Base-by-base conservation (phyloP, 2,888 invertebrate species). In the Creontiades dilutus region DNA sequence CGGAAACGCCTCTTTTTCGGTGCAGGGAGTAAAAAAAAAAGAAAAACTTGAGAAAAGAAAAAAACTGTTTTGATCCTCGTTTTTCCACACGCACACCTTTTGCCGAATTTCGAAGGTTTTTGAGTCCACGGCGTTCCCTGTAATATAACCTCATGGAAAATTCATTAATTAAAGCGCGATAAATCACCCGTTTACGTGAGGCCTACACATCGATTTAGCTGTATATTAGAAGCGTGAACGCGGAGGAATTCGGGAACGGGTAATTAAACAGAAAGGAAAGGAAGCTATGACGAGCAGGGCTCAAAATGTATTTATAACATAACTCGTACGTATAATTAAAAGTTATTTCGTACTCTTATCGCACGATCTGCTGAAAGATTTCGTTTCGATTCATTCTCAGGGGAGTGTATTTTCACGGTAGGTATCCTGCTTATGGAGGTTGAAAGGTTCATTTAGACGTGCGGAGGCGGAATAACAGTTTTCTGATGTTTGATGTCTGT, bases 151-250 rank as follows among this genome's bases (percentile, higher is more conserved):
- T 82, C 52, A 52, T 27, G 27, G 82, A 52, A 82, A 82, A 82
- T 48, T 82, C 82, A 52, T 82, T 82, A 82, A 82, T 82, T 82
- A 82, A 82, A 23, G 52, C 48, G 82, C 52, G 27, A 82, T 82
- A 82, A 82, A 82, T 82, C 82, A 82, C 82, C 82, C n/a, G 48
- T 52, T 82, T 82, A 68, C 23, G 68, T 68, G 47, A 52, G 82
- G 52, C 52, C 52, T 55, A 52, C 82, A 52, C 82, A 23, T 82
- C 48, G 47, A 48, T 27, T 27, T 48, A 19, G 82, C 27, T 80
- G 19, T 9, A 48, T 80, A 48, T 80, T 46, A 19, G 46, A 80
- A n/a, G 19, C 80, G 48, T n/a, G 82, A 7, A 48, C 27, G 82
- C 14, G 82, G 48, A 82, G 52, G 46, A 47, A 80, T 80, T 80